Evolutionary conservation across 1,140 invertebrate species (phyloP), one percentile per base, ranked within the genome.

Genomic region (Mamestra configurata): DNA sequence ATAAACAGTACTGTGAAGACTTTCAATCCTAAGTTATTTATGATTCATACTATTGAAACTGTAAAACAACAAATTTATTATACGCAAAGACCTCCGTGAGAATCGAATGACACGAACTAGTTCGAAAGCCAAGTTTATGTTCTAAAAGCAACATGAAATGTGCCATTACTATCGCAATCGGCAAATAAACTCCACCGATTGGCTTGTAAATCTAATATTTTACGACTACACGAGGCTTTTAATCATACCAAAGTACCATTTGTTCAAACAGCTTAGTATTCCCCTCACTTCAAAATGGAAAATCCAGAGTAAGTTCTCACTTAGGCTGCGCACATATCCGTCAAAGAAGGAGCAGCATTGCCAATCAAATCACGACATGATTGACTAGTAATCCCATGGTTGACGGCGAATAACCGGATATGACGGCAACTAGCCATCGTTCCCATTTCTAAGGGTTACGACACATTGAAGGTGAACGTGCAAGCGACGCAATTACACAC

Each of bases 391-490:
- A 68, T 68, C 76, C 59, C 59, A 55, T 68, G 18, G 61, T 55
- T 53, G 24, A 51, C 20, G 46, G 49, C 27, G 10, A 72, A 53
- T 20, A 64, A 77, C 76, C 76, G 76, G 76, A 77, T 77, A 27
- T 77, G 76, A 77, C 76, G 76, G 31, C 31, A 43, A 68, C 59
- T 10, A 20, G 18, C 61, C 59, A 77, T 77, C 20, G 59, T 40
- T 37, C 40, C 46, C 13, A 77, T 68, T 64, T 35, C 27, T 77
- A 77, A 68, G 20, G 59, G 51, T 51, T 37, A 46, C 20, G 37
- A 70, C 40, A 70, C 18, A 27, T 15, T n/a, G 61, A 66, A 49
- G 13, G 13, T n/a, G 13, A n/a, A 49, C 43, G 15, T 43, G 8
- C 11, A 13, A 43, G 40, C 43, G 11, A 49, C 43, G 43, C 15